Base-by-base conservation (phyloP, 2,797 vertebrate species). In the Antennarius maculatus region DNA sequence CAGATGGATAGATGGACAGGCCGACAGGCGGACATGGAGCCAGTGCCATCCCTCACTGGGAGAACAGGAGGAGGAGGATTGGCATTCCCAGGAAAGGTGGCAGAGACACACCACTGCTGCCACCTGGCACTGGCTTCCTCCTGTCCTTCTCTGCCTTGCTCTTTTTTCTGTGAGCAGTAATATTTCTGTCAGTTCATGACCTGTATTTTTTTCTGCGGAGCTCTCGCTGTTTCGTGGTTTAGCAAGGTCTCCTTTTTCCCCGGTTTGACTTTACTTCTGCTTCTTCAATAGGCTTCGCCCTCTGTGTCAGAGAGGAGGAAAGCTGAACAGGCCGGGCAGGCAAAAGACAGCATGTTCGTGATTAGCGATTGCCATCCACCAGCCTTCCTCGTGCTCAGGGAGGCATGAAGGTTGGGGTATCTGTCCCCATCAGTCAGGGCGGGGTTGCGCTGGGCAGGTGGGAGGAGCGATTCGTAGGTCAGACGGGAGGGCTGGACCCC, bases 41-140 rank as follows among this genome's bases (percentile, higher is more conserved):
- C 76, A 78, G 77, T 79, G 83, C 86, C 76, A 76, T 80, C 82
- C 73, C 82, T 73, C 79, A 86, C 73, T 81, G 89, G 76, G 84
- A 78, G 81, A 82, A 85, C 87, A 90, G 91, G 88, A 88, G 86
- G 77, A 83, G 80, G 66, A 84, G 80, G 31, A 34, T 86, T 89
- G 79, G 82, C 89, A 89, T 90, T 91, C 87, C 86, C 77, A 71
- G 83, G 86, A 91, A 89, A 92, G 90, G 90, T 92, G 90, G 89
- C 81, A 80, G 74, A 69, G 79, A 88, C 86, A 87, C 84, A 85
- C 78, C 84, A 84, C 86, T 74, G 84, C 84, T 89, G 85, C 89
- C 87, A 90, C 89, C 88, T 90, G 89, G 91, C 86, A 84, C 81
- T 66, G 69, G 41, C 62, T 51, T 42, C 72, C 70, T 71, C 41